Evolutionary conservation across 1,140 invertebrate species (phyloP).

Genomic region (Pseudomyrmex flavicornis): DNA sequence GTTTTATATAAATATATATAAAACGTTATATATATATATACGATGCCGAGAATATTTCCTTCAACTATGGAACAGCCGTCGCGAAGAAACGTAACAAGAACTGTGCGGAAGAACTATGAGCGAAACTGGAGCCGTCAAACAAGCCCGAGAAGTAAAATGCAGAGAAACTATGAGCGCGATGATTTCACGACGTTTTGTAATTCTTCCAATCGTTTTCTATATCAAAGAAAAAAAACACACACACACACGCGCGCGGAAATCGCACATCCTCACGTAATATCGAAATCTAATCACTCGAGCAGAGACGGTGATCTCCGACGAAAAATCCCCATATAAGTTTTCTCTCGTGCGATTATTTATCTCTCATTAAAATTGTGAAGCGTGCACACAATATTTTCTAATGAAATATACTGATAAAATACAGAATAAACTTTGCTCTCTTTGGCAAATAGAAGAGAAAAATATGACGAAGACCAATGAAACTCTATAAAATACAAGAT

Average conservation of each 20-base stretch:
- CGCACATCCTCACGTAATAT: not conserved
- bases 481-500: not conserved
- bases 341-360: not conserved
- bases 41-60: conserved; percentile 30
- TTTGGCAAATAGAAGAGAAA: not conserved
- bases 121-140: conserved; percentile 41
- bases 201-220: not conserved
- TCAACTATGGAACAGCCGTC: conserved; percentile 27
- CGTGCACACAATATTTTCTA: not conserved
- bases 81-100: conserved; percentile 56
- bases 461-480: not conserved
- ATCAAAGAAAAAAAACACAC: not conserved
- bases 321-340: no score
- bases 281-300: not conserved
- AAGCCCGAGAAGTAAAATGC: conserved; percentile 22
- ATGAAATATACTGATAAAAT: conserved; percentile 5
- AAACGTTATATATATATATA: conserved; percentile 34
- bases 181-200: conserved; percentile 12
- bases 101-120: conserved; percentile 32
- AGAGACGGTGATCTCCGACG: no score
- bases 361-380: not conserved
- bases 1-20: not conserved
- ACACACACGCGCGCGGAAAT: not conserved
- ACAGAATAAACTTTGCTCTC: not conserved
- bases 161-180: conserved; percentile 1